Conservation (phyloP, 2,797 vertebrate genomes). For the Dipus sagitta region DNA sequence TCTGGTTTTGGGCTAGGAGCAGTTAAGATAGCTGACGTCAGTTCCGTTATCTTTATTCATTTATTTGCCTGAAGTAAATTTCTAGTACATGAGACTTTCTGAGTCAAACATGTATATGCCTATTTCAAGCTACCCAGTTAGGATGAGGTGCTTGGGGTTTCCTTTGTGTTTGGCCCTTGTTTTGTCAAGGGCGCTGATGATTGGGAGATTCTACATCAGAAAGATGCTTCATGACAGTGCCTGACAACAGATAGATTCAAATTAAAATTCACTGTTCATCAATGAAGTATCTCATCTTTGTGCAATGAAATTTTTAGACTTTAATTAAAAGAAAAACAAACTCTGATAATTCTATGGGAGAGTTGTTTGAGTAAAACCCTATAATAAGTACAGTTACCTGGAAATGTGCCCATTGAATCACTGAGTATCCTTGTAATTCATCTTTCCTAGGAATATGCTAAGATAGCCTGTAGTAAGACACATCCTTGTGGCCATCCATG, state of each 20-base stretch:
- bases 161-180: background rate
- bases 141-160: background rate
- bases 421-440: constrained; percentile 18
- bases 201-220: background rate
- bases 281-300: background rate
- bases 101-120: background rate
- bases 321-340: constrained; percentile 53
- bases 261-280: constrained; percentile 26
- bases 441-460: constrained; percentile 94
- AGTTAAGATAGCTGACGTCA: constrained; percentile 24
- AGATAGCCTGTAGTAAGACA: constrained; percentile 97
- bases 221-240: background rate
- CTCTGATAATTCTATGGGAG: constrained; percentile 8
- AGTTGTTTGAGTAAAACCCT: background rate
- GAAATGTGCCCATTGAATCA: background rate
- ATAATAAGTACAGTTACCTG: background rate
- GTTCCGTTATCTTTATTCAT: constrained; percentile 41
- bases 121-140: constrained; percentile 25
- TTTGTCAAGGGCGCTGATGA: background rate
- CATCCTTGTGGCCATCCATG: constrained; percentile 97
- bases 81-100: constrained; percentile 22
- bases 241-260: constrained; percentile 30
- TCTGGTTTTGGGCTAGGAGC: constrained; percentile 9
- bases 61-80: constrained; percentile 52
- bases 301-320: background rate